phyloP scores from a whole-genome alignment of 2,888 invertebrate genomes.

The Amphipoea lucens region DNA sequence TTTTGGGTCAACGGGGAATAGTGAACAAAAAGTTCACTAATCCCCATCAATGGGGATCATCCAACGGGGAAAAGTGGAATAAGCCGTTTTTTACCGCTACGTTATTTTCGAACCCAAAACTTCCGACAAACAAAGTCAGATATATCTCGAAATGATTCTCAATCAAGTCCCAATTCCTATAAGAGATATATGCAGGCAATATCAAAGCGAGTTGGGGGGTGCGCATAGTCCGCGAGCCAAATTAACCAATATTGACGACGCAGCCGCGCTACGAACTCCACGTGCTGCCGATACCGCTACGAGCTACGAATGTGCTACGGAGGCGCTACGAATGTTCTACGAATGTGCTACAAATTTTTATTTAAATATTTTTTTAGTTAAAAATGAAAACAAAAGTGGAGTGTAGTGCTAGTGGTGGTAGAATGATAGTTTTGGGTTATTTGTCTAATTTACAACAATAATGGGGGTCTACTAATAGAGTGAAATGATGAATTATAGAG shows the following conservation, averaged over 20 bases:
- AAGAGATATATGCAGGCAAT: constrained; percentile 50
- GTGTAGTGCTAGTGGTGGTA: too few relatives aligned
- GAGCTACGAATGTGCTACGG: constrained; percentile 64
- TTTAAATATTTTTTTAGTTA: too few relatives aligned
- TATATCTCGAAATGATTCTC: constrained; percentile 15
- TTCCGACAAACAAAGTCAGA: constrained; percentile 12
- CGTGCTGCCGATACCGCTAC: constrained; percentile 65
- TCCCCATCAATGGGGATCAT: too few relatives aligned
- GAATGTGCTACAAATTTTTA: not conserved
- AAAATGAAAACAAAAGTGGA: too few relatives aligned
- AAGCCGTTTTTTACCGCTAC: not conserved
- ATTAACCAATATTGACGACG: constrained; percentile 86
- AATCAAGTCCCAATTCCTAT: constrained; percentile 42
- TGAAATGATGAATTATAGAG: not conserved
- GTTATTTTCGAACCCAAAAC: not conserved
- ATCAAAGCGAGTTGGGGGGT: constrained; percentile 38
- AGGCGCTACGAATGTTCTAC: not conserved
- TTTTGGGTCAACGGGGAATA: too few relatives aligned
- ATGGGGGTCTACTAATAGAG: not conserved
- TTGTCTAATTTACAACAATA: not conserved
- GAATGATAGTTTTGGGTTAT: not conserved
- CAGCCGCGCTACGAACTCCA: constrained; percentile 71
- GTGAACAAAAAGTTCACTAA: too few relatives aligned
- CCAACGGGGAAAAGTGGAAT: too few relatives aligned
- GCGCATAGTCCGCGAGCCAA: constrained; percentile 70